These are phyloP conservation scores for Ptychobarbus kaznakovi DNA, from an alignment of 2,797 vertebrate genomes.

Conservation along the genomic window DNA sequence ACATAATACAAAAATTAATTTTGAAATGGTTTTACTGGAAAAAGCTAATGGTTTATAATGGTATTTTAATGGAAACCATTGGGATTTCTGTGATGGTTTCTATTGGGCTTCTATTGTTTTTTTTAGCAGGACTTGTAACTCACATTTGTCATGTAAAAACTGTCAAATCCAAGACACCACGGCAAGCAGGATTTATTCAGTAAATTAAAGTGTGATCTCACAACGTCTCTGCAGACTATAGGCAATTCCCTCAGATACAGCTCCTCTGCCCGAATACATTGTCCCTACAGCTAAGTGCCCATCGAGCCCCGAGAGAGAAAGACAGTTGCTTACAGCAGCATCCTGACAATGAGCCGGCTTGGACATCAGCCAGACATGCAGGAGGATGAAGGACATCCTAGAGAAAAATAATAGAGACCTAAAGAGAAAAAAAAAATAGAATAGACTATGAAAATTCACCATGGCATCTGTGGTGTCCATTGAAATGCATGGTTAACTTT, in stretches of 20 bases:
- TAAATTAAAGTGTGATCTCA: background rate
- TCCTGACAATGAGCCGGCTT: background rate
- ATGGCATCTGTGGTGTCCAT: background rate
- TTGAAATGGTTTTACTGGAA: no score
- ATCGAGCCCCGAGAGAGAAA: background rate
- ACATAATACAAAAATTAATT: no score
- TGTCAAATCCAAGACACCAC: background rate
- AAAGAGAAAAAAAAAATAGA: background rate
- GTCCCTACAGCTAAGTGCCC: background rate
- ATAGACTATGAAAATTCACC: background rate
- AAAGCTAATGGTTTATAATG: no score
- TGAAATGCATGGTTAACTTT: background rate
- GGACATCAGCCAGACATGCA: slow-evolving; percentile 9
- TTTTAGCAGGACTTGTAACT: background rate
- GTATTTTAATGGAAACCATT: no score
- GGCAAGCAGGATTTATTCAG: background rate
- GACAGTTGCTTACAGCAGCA: slow-evolving; percentile 2
- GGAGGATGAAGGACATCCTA: background rate
- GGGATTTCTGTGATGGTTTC: no score
- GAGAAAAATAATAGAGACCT: background rate
- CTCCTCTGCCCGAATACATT: background rate
- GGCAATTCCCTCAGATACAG: background rate
- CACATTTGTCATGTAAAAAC: background rate
- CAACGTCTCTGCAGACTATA: background rate
- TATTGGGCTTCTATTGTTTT: no score